These are phyloP conservation scores for Oikopleura dioica DNA, from an alignment of 23 tunicate species.

Conservation along the genomic window DNA sequence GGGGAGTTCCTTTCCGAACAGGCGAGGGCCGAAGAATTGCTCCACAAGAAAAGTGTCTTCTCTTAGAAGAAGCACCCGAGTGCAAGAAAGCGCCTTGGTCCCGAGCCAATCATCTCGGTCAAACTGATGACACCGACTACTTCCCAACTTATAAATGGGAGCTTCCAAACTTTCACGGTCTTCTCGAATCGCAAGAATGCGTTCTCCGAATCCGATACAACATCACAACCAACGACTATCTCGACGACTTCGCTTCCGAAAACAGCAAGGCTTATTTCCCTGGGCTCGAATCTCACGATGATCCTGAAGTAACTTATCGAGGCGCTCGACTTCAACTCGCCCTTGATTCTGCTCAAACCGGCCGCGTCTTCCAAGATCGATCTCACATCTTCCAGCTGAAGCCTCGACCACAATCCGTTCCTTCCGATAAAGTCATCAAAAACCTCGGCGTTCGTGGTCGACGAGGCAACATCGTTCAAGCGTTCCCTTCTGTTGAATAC, in stretches of 20 bases:
- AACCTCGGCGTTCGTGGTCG: conserved; percentile 32
- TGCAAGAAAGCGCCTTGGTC: conserved; percentile 32
- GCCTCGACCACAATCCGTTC: conserved; percentile 29
- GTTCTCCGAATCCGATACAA: conserved; percentile 64
- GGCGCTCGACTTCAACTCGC: conserved; percentile 24
- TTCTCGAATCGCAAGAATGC: conserved; percentile 27
- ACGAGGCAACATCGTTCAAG: conserved; percentile 68
- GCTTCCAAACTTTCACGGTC: conserved; percentile 56
- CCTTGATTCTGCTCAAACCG: conserved; percentile 61
- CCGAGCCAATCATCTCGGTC: conserved; percentile 71
- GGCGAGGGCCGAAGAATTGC: too few species aligned
- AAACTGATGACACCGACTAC: conserved; percentile 35
- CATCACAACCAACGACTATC: conserved; percentile 59
- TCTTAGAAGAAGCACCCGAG: background rate
- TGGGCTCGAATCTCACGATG: background rate
- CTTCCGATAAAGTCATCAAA: conserved; percentile 15
- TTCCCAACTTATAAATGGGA: conserved; percentile 45
- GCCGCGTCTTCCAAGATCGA: conserved; percentile 67
- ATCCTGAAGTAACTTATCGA: background rate
- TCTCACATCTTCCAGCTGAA: conserved; percentile 36
- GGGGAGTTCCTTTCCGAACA: too few species aligned
- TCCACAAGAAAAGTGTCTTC: background rate
- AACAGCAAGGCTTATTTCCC: background rate
- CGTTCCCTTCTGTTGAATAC: conserved; percentile 62
- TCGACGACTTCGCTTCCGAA: background rate